Base-by-base conservation (phyloP, 2,888 invertebrate genomes). In the Euclidia mi region DNA sequence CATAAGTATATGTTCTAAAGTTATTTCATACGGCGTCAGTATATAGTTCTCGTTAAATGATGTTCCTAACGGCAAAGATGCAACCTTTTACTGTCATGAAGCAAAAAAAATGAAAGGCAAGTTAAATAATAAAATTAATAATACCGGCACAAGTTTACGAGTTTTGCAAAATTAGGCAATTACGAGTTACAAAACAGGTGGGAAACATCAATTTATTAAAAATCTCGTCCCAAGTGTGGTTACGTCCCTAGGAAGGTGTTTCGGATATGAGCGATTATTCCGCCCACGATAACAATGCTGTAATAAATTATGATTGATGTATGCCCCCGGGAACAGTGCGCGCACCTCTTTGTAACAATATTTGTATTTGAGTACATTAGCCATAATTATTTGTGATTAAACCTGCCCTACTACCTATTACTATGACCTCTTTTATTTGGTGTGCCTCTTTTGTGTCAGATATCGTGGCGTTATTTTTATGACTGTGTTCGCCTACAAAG, bases 291-390 rank as follows among this genome's bases (percentile, higher is more conserved):
- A 90, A 92, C 92, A 92, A 89, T 89, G 84, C 86, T 81, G 89
- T 92, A 90, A 92, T 92, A 92, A 92, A 94, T 94, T 92, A 92
- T 92, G 94, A 94, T 94, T 92, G 93, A 94, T 94, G 92, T 88
- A 84, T 77, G 75, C 79, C 76, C 78, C 66, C 52, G 68, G 79
- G 77, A 82, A 60, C 75, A 76, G 68, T 78, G 78, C 72, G 78
- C 71, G 79, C 78, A 81, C 84, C 85, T 84, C 85, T 84, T 86
- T 84, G 82, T 86, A 87, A 85, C 79, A 82, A 82, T 86, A 84
- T 87, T 87, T 82, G 81, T 78, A 68, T 73, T 47, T 35, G 18
- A 40, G 51, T 59, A 44, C 18, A 59, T 57, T 51, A 51, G 20
- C 18, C n/a, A 14, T 49, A 56, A 49, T 56, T 56, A 49, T 28